Base-by-base conservation (phyloP, 2,797 vertebrate genomes). In the Cirrhinus molitorella region DNA sequence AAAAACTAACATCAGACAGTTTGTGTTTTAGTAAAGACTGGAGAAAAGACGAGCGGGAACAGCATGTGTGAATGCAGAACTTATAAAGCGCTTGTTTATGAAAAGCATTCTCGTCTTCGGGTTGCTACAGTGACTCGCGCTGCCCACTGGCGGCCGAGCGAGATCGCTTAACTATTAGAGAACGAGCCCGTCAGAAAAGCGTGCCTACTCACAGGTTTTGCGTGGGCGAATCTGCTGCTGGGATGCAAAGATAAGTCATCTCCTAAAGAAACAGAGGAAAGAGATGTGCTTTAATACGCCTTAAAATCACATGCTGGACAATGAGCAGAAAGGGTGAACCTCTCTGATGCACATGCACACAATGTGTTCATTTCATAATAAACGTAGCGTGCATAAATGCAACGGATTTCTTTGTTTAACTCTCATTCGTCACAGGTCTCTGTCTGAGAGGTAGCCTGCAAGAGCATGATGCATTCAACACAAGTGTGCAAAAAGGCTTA, bases 201-300 rank as follows among this genome's bases (percentile, higher is more conserved):
- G 23, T 3, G 87, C 34, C 86, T 93, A 97, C 98, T 98, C 94
- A 99, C 98, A 99, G 94, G 91, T 99, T 97, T 92, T 99, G 97
- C 13, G 96, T 96, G 76, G 97, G 97, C 73, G 97, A 95, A 94
- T 99, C 97, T 61, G 97, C 96, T 80, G 97, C 97, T 85, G 95
- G 95, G 92, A 99, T 98, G 90, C 98, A 99, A 74, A 99, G 95
- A 91, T 99, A 99, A 91, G 98, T 98, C 95, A 99, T 93, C 92
- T 97, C 98, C 97, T 99, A 89, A 79, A 89, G 81, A 92, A 92
- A 89, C 57, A 92, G 91, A 89, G 85, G 88, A 85, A 91, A 90
- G 66, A 19, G n/a, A 72, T 47, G n/a, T 21, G 34, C 37, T 34
- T 72, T n/a, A 81, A 47, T 59, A 28, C 13, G 28, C 13, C 53